Conservation (phyloP, 2,797 vertebrate species). For the Emydoidea blandingii region DNA sequence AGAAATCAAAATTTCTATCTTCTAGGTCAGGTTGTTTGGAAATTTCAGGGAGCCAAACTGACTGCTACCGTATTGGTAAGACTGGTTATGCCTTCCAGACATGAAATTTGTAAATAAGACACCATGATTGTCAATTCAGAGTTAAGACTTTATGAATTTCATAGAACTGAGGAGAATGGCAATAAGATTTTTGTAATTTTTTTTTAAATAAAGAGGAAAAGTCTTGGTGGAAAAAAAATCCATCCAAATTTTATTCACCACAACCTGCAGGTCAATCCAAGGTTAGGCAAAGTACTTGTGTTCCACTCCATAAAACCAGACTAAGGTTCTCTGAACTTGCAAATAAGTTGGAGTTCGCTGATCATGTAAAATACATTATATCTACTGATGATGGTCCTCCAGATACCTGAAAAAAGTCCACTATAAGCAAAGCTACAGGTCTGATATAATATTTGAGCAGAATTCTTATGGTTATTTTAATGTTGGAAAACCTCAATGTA, state of each 20-base stretch:
- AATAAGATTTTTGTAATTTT: background rate
- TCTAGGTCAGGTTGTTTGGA: background rate
- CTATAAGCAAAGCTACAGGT: background rate
- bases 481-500: background rate
- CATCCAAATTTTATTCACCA: background rate
- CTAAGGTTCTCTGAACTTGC: background rate
- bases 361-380: background rate
- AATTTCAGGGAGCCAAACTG: constrained; percentile 10
- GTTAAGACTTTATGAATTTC: background rate
- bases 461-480: background rate
- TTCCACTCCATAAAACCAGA: background rate
- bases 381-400: background rate
- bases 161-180: background rate
- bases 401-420: background rate
- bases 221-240: background rate
- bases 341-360: fast-evolving
- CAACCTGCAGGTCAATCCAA: background rate
- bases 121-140: background rate
- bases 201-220: background rate
- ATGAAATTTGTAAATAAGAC: fast-evolving
- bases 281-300: background rate
- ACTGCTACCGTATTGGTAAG: background rate
- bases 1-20: background rate
- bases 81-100: background rate
- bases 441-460: background rate